phyloP scores from a whole-genome alignment of 37 sponge, comb jelly and placozoan genomes.

The Aplysina aerophoba region DNA sequence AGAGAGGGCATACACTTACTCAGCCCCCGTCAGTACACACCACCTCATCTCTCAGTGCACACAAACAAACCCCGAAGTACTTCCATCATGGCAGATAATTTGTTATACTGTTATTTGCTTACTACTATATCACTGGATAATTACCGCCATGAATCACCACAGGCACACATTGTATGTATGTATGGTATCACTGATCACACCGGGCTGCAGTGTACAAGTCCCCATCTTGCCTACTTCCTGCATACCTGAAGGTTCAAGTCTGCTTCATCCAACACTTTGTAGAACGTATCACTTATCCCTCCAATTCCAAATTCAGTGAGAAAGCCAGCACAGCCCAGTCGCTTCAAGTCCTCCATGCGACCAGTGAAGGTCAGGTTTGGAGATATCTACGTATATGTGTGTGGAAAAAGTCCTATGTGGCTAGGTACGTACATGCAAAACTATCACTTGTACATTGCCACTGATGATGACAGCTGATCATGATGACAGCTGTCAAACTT shows the following conservation, averaged over 20 bases:
- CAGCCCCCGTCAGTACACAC: no score
- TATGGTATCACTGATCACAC: slow-evolving; percentile 8
- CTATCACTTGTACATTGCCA: not conserved
- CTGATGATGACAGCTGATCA: no score
- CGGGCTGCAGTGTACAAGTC: no score
- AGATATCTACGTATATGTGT: slow-evolving; percentile 35
- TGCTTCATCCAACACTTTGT: slow-evolving; percentile 54
- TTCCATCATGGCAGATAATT: no score
- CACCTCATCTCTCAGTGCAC: no score
- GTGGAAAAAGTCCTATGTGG: not conserved
- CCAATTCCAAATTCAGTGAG: slow-evolving; percentile 34
- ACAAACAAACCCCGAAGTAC: no score
- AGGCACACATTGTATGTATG: not conserved
- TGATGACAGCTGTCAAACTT: no score
- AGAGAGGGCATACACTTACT: no score
- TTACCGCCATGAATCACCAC: not conserved
- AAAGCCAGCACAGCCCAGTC: slow-evolving; percentile 68
- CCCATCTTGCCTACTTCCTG: no score
- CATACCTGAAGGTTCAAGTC: slow-evolving; percentile 61
- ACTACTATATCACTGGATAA: no score
- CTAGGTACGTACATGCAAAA: not conserved
- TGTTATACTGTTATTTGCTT: no score
- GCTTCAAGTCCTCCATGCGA: slow-evolving; percentile 57
- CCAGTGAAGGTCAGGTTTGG: slow-evolving; percentile 42
- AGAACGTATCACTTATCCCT: not conserved